phyloP scores from a whole-genome alignment of 2,888 invertebrate genomes.

The Peribatodes rhomboidaria region DNA sequence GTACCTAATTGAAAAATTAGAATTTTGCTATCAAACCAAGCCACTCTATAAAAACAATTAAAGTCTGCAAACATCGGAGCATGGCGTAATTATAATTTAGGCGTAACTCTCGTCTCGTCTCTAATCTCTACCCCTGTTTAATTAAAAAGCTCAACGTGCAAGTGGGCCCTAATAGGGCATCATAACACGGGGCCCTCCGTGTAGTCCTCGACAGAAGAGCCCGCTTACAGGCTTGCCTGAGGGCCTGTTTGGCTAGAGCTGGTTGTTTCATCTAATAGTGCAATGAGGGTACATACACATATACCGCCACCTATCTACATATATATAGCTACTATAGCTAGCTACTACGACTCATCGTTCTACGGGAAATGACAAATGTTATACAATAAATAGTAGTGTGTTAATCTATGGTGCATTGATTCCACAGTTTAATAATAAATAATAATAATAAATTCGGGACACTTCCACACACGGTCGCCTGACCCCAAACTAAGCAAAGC shows the following conservation, averaged over 20 bases:
- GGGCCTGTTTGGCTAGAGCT: slow-evolving; percentile 48
- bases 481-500: too few relatives aligned
- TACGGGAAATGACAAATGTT: neutral
- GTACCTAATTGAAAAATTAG: too few relatives aligned
- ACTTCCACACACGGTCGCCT: too few relatives aligned
- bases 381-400: too few relatives aligned
- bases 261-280: slow-evolving; percentile 14
- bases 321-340: neutral
- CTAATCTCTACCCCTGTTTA: slow-evolving; percentile 55
- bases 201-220: slow-evolving; percentile 61
- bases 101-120: neutral
- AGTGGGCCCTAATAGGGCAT: slow-evolving; percentile 74
- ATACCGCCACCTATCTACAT: too few relatives aligned
- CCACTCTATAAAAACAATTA: slow-evolving; percentile 1
- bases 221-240: slow-evolving; percentile 52
- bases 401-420: too few relatives aligned
- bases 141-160: slow-evolving; percentile 78
- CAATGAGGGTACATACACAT: slow-evolving; percentile 1
- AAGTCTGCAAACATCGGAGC: slow-evolving; percentile 6
- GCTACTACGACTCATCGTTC: too few relatives aligned
- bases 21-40: neutral
- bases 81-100: slow-evolving; percentile 21
- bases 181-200: slow-evolving; percentile 66
- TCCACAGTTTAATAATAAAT: too few relatives aligned
- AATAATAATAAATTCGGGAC: too few relatives aligned